These are phyloP conservation scores for Piscicola geometra DNA, from an alignment of 2,888 invertebrate species.

Conservation along the genomic window DNA sequence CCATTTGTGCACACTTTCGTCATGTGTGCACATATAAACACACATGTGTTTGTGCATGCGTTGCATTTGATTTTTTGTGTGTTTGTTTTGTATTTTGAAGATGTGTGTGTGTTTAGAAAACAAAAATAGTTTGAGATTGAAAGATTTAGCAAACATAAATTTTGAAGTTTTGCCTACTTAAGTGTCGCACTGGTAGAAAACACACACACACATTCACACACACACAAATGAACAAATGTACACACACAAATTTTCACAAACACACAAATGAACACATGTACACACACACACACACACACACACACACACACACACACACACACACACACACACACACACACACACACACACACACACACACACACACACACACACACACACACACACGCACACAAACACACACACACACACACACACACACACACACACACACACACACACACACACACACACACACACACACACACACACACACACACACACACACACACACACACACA, in stretches of 20 bases:
- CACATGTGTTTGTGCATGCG: no score
- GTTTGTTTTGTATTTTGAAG: no score
- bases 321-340: slow-evolving; percentile 19
- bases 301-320: slow-evolving; percentile 19
- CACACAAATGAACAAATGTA: background rate
- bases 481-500: slow-evolving; percentile 19
- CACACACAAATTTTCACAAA: slow-evolving; percentile 15
- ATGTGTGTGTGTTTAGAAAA: no score
- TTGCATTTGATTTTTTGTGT: no score
- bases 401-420: slow-evolving; percentile 19
- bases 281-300: slow-evolving; percentile 19
- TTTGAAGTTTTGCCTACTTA: background rate
- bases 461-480: slow-evolving; percentile 19
- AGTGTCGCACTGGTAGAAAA: background rate
- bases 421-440: slow-evolving; percentile 18
- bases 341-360: slow-evolving; percentile 19
- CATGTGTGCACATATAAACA: no score
- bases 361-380: slow-evolving; percentile 19
- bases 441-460: slow-evolving; percentile 19
- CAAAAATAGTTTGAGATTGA: no score
- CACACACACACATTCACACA: slow-evolving; percentile 1
- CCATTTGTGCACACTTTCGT: no score
- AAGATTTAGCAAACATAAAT: no score
- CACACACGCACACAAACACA: slow-evolving; percentile 16
- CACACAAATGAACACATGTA: slow-evolving; percentile 10